Base-by-base conservation (phyloP, 2,888 invertebrate species). In the Auanema sp. region DNA sequence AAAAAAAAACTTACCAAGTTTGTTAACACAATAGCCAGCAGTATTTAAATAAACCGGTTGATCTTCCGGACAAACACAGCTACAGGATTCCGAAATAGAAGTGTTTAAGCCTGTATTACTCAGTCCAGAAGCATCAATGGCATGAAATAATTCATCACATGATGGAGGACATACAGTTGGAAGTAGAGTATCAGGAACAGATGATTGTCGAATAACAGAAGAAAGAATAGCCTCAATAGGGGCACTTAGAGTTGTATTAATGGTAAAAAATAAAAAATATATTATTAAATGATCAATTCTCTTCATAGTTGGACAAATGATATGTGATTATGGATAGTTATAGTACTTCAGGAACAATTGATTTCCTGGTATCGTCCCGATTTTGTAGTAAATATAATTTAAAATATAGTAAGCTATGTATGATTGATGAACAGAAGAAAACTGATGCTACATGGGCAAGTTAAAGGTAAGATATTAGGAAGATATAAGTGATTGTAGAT, bases 161-260 rank as follows among this genome's bases (percentile, higher is more conserved):
- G 75, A 61, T 18, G 72, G 55, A 2, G 73, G 75, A 25, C 78
- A 77, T 21, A 70, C 54, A n/a, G 72, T 64, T 8, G 78, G 74
- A 21, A 65, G 55, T 50, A 78, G 64, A 10, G 67, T 54, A 52
- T 77, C 78, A 11, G 69, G 65, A 5, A 64, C 61, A 0, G 62
- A 60, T 12, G 59, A 51, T 25, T 64, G 61, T 43, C 76, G 41
- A 6, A 59, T 44, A 16, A 70, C 60, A 11, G 58, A 33, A 6
- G 40, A 42, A n/a, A 62, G 50, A 47, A 47, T 47, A 47, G 16
- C 47, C 10, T 47, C 47, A 18, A 47, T 21, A 16, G 47, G 47
- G 3, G 47, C 47, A 33, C 33, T 33, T 33, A 5, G 4, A 3
- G 33, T 33, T 8, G 33, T 5, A 33, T 33, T 18, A 47, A 47